Evolutionary conservation across 1,140 invertebrate species (phyloP).

Genomic region (Neelides sp.): DNA sequence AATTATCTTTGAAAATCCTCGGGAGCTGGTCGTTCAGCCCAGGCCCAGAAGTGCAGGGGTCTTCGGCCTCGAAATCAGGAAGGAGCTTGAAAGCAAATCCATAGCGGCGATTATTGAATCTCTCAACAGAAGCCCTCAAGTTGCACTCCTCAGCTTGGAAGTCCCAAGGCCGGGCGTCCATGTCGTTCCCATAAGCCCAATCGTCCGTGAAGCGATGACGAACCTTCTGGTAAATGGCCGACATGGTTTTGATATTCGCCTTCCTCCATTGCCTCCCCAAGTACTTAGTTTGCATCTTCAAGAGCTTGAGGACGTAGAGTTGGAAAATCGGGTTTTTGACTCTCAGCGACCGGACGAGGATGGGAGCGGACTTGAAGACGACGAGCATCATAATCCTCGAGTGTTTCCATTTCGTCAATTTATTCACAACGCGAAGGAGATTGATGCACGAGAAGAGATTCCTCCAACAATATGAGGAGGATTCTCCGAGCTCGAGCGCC

Average conservation of each 20-base stretch:
- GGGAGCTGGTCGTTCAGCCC: slow-evolving; percentile 66
- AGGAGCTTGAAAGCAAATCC: slow-evolving; percentile 31
- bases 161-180: slow-evolving; percentile 95
- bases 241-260: slow-evolving; percentile 99
- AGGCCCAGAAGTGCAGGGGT: slow-evolving; percentile 72
- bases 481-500: slow-evolving; percentile 79
- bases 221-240: slow-evolving; percentile 96
- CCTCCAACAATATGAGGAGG: slow-evolving; percentile 82
- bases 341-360: slow-evolving; percentile 90
- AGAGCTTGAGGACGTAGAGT: slow-evolving; percentile 89
- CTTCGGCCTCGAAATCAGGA: slow-evolving; percentile 69
- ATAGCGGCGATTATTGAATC: slow-evolving; percentile 89
- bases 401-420: slow-evolving; percentile 98
- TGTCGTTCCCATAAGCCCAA: slow-evolving; percentile 98
- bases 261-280: slow-evolving; percentile 97
- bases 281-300: slow-evolving; percentile 99
- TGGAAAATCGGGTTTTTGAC: slow-evolving; percentile 95
- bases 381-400: slow-evolving; percentile 99
- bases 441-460: slow-evolving; percentile 99
- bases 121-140: slow-evolving; percentile 78
- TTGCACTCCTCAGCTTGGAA: slow-evolving; percentile 97
- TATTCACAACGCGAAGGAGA: slow-evolving; percentile 90
- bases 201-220: slow-evolving; percentile 92
- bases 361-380: slow-evolving; percentile 97
- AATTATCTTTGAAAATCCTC: slow-evolving; percentile 91